phyloP scores from a whole-genome alignment of 2,113 vertebrate species.

The Acanthochromis polyacanthus region DNA sequence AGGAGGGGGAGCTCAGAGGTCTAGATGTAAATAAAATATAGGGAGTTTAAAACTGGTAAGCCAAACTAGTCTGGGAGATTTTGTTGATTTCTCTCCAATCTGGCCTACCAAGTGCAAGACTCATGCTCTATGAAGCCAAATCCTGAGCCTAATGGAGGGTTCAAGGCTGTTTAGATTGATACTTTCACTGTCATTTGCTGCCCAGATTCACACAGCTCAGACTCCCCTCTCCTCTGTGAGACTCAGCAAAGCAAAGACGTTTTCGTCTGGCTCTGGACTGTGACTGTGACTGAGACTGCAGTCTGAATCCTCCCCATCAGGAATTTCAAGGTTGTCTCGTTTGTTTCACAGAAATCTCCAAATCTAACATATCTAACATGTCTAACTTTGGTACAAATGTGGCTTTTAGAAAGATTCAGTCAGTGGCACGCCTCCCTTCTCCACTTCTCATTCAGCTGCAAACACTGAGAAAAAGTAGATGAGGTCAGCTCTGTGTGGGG shows the following conservation, averaged over 20 bases:
- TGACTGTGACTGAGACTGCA: neutral
- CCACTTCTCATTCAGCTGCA: constrained; percentile 25
- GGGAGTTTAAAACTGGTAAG: constrained; percentile 27
- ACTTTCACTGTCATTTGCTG: neutral
- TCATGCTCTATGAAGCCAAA: constrained; percentile 24
- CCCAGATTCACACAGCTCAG: neutral
- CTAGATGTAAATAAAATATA: neutral
- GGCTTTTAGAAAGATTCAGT: constrained; percentile 13
- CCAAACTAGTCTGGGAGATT: constrained; percentile 28
- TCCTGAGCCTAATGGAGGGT: constrained; percentile 9
- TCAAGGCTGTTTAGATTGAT: neutral
- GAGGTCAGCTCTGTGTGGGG: constrained; percentile 31
- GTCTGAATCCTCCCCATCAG: constrained; percentile 46
- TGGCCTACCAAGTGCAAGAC: constrained; percentile 62
- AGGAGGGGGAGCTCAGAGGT: constrained; percentile 28
- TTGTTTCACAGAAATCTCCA: constrained; percentile 4
- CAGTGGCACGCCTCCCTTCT: neutral
- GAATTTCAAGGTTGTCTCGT: constrained; percentile 62
- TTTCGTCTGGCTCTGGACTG: constrained; percentile 16
- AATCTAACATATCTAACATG: no score
- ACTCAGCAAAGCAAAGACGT: constrained; percentile 30
- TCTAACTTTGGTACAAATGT: constrained; percentile 40
- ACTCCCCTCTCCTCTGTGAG: neutral
- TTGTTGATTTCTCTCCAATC: constrained; percentile 12
- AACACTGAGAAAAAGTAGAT: neutral